Evolutionary conservation across 2,888 invertebrate genomes (phyloP).

Genomic region (Plagodis pulveraria): DNA sequence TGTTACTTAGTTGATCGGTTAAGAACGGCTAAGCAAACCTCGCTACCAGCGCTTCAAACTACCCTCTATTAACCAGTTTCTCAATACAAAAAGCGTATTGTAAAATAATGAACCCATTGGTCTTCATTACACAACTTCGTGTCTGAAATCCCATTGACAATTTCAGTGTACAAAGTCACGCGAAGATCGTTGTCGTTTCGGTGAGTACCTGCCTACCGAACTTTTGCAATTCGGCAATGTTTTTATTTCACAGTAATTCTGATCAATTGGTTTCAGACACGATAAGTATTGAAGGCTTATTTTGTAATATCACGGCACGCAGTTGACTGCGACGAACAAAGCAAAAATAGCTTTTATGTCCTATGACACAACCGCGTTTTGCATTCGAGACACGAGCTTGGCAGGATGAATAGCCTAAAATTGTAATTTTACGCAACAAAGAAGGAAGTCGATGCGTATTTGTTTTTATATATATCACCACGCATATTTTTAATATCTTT

Average conservation of each 20-base stretch:
- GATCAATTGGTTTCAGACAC: slow-evolving; percentile 61
- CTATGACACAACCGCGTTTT: no score
- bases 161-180: slow-evolving; percentile 52
- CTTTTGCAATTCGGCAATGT: slow-evolving; percentile 49
- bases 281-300: slow-evolving; percentile 39
- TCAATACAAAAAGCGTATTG: background rate
- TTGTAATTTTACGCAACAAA: no score
- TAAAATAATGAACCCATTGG: background rate
- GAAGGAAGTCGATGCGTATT: no score
- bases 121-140: slow-evolving; percentile 13
- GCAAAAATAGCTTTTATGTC: no score
- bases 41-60: no score
- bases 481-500: no score
- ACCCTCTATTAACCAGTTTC: no score
- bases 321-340: background rate
- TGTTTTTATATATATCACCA: no score
- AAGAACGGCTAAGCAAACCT: no score
- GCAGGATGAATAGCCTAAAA: no score
- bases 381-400: no score
- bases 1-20: no score
- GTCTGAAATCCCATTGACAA: slow-evolving; percentile 33
- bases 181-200: slow-evolving; percentile 51
- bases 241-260: slow-evolving; percentile 60
- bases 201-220: slow-evolving; percentile 24
- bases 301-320: slow-evolving; percentile 39